Conservation (phyloP, 2,113 vertebrate species). For the Corythoichthys haematopterus region DNA sequence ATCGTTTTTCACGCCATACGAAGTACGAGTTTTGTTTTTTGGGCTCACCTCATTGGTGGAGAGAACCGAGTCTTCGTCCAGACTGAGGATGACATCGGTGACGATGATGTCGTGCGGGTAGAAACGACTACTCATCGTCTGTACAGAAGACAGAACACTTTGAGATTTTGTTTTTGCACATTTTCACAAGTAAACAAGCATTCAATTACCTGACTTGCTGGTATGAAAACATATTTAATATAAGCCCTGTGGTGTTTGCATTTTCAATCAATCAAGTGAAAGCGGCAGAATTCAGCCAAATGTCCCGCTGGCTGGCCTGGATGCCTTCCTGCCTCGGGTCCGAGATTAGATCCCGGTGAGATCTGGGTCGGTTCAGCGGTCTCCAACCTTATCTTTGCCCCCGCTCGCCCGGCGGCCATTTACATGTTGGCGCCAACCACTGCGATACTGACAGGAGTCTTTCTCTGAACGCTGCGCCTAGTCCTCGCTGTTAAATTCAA, state of each 20-base stretch:
- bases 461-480: neutral
- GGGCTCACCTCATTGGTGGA: slow-evolving; percentile 77
- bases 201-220: neutral
- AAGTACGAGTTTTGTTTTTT: neutral
- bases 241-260: neutral
- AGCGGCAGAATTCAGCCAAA: neutral
- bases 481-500: slow-evolving; percentile 15
- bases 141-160: slow-evolving; percentile 11
- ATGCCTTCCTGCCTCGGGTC: slow-evolving; percentile 41
- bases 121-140: slow-evolving; percentile 78
- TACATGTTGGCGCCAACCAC: slow-evolving; percentile 18
- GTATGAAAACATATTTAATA: neutral
- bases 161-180: neutral
- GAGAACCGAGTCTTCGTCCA: slow-evolving; percentile 78
- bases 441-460: slow-evolving; percentile 29
- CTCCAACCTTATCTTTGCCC: slow-evolving; percentile 38
- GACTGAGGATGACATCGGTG: slow-evolving; percentile 74
- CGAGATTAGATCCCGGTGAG: slow-evolving; percentile 51
- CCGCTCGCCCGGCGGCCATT: slow-evolving; percentile 16
- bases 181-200: slow-evolving; percentile 3
- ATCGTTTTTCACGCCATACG: too few relatives aligned
- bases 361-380: slow-evolving; percentile 37
- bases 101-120: slow-evolving; percentile 66
- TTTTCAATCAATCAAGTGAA: neutral
- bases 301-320: slow-evolving; percentile 30